Percentiles rank a stretch among this genome's conserved stretches.
These are phyloP conservation scores for Parapristionchus giblindavisi DNA, from an alignment of 2,888 invertebrate genomes.

Conservation along the genomic window DNA sequence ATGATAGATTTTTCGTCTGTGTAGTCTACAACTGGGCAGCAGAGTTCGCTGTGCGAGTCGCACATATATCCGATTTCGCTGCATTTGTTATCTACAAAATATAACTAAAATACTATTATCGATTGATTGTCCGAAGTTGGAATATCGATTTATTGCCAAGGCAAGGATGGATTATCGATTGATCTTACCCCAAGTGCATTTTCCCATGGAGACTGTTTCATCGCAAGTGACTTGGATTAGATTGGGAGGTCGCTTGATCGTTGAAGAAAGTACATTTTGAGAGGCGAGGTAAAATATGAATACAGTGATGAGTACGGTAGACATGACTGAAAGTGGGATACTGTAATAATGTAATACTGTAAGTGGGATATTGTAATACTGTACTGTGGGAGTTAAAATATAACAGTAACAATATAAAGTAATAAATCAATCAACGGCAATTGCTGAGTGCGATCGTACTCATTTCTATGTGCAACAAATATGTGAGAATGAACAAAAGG, in stretches of 20 bases:
- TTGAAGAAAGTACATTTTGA: too few relatives aligned
- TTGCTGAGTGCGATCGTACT: too few relatives aligned
- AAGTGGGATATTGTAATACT: too few relatives aligned
- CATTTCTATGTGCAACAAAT: too few relatives aligned
- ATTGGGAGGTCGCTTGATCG: not conserved
- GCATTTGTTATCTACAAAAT: constrained; percentile 7
- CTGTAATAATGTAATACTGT: not conserved
- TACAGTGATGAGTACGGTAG: not conserved
- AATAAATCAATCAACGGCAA: too few relatives aligned
- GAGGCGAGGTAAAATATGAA: not conserved
- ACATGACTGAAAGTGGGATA: not conserved
- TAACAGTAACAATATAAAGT: too few relatives aligned
- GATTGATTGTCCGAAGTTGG: too few relatives aligned
- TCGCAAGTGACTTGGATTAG: constrained; percentile 13
- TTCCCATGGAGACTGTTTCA: not conserved
- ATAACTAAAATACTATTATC: too few relatives aligned
- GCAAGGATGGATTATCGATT: too few relatives aligned
- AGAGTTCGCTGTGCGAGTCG: not conserved
- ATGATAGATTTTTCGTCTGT: not conserved
- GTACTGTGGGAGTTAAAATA: too few relatives aligned
- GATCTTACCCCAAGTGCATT: constrained; percentile 7
- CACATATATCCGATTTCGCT: constrained; percentile 1
- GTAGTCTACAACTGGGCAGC: constrained; percentile 20
- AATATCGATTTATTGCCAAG: not conserved
- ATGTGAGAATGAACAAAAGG: too few relatives aligned